Evolutionary conservation across 35 echinoderm and acorn worm species (phyloP), one percentile per base, ranked within the genome.

Genomic region (Chiridota heheva): DNA sequence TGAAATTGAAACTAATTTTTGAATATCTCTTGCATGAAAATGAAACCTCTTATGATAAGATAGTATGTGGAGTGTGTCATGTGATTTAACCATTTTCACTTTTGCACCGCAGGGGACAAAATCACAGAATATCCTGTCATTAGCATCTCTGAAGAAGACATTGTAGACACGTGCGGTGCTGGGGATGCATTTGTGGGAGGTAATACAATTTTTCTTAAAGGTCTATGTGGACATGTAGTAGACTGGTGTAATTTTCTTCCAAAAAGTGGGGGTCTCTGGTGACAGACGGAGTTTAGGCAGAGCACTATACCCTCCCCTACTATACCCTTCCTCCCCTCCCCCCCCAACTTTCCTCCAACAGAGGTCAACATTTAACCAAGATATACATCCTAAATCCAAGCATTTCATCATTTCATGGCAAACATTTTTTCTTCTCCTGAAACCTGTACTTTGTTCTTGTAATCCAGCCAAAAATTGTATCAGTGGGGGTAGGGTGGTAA

Each of bases 181-280:
- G 79, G 79, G 2, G 79, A 82, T 82, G 79, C 79, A 12, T 82
- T 82, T 33, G 79, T 69, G 26, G 79, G 79, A 4, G 79, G 79
- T 82, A 18, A 82, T 58, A 67, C 72, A 30, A 13, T 6, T 4
- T 29, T 24, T 7, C 33, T 24, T 65, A 65, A 31, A 18, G 8
- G 33, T 12, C 61, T 7, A 65, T 24, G 7, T 65, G 33, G 7
- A 13, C 61, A 65, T 7, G 10, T 65, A 27, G 8, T 10, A 65
- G 33, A 7, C 28, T 12, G 7, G 10, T 65, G 10, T 24, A 12
- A 65, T 65, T 12, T 7, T 10, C 26, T 65, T 24, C 61, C 33
- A 65, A 10, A 12, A 65, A 65, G 61, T 7, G 28, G 7, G 28
- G 33, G 8, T 7, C 10, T 24, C 7, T 24, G 28, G 20, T 65